phyloP scores from a whole-genome alignment of 2,797 vertebrate species.

The Dipus sagitta region DNA sequence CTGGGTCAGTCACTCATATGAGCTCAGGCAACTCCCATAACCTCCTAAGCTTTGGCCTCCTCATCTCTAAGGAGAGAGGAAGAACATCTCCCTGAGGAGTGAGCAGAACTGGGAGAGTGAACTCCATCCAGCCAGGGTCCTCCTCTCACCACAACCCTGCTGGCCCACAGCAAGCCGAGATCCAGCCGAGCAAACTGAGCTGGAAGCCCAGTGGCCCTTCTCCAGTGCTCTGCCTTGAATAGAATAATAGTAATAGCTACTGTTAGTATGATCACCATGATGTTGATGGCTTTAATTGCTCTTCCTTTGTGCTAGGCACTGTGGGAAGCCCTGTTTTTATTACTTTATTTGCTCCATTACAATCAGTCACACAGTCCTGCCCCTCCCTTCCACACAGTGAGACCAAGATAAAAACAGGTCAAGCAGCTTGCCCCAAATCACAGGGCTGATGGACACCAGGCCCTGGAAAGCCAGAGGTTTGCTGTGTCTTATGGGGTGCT shows the following conservation, averaged over 20 bases:
- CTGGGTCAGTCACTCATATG: neutral
- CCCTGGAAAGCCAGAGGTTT: neutral
- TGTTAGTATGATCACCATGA: too few relatives aligned
- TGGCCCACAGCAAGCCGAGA: neutral
- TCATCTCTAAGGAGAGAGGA: neutral
- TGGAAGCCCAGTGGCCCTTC: neutral
- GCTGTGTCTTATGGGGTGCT: neutral
- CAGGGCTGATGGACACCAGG: neutral
- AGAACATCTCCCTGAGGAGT: neutral
- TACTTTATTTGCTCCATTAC: neutral
- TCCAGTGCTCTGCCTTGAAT: neutral
- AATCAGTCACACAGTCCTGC: neutral
- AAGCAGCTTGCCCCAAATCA: neutral
- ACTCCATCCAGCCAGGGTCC: accelerated
- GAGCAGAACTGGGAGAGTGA: neutral
- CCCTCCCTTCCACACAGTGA: neutral
- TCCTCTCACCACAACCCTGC: accelerated
- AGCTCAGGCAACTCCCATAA: neutral
- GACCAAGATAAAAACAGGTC: neutral
- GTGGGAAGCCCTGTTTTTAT: neutral
- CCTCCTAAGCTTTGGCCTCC: neutral
- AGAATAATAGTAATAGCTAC: neutral
- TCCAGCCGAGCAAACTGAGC: neutral
- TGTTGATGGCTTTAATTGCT: neutral
- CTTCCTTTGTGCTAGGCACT: neutral